Percentiles rank a stretch among this genome's conserved stretches.
phyloP scores from a whole-genome alignment of 2,888 invertebrate species.

The Acleris literana region DNA sequence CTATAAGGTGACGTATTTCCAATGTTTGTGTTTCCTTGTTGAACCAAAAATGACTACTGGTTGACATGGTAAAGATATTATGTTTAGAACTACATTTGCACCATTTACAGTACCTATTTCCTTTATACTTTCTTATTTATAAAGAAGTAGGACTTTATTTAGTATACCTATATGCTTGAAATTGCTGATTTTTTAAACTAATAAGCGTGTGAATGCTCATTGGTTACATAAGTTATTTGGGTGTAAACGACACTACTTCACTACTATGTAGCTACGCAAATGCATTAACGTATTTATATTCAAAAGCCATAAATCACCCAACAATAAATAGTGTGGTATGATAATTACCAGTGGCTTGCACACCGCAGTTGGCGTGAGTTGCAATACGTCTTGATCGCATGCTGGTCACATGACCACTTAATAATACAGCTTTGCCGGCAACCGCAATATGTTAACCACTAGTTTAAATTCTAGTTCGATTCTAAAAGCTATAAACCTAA shows the following conservation, averaged over 20 bases:
- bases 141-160: not conserved
- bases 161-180: no score
- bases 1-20: not conserved
- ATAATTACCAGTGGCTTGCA: slow-evolving; percentile 53
- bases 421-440: slow-evolving; percentile 37
- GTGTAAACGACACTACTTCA: no score
- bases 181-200: no score
- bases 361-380: slow-evolving; percentile 48
- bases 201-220: no score
- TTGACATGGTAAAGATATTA: not conserved
- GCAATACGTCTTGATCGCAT: slow-evolving; percentile 44
- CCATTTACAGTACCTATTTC: not conserved
- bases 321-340: slow-evolving; percentile 45
- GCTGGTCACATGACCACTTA: slow-evolving; percentile 50
- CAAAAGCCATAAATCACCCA: slow-evolving; percentile 43
- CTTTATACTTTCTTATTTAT: not conserved
- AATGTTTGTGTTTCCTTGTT: not conserved
- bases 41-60: not conserved
- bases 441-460: not conserved
- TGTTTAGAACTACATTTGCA: not conserved
- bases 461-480: slow-evolving; percentile 34
- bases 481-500: slow-evolving; percentile 8
- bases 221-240: no score
- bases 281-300: slow-evolving; percentile 7
- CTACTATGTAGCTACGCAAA: no score